Percentiles rank a stretch among this genome's conserved stretches.
Evolutionary conservation across 2,113 vertebrate species (phyloP).

Genomic region (Oncorhynchus mykiss): DNA sequence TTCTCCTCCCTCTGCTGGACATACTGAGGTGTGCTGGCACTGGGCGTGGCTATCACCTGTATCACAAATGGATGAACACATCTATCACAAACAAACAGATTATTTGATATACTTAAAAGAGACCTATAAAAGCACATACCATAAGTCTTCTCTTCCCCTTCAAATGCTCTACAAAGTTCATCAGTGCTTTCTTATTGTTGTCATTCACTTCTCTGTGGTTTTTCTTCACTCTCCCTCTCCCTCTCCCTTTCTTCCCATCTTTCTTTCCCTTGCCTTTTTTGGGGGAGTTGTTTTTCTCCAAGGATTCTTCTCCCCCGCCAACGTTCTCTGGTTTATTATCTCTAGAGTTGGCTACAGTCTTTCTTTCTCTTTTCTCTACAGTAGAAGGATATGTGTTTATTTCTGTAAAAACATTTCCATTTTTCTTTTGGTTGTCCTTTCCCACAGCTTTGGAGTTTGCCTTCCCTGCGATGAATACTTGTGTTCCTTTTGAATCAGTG

Average conservation of each 20-base stretch:
- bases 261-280: conserved; percentile 75
- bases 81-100: neutral
- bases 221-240: conserved; percentile 70
- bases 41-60: conserved; percentile 74
- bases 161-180: conserved; percentile 64
- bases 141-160: conserved; percentile 69
- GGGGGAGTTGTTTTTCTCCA: conserved; percentile 46
- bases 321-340: conserved; percentile 20
- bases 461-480: neutral
- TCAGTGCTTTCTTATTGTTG: conserved; percentile 61
- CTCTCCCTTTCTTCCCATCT: conserved; percentile 62
- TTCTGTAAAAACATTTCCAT: neutral
- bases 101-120: neutral
- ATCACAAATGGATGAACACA: conserved; percentile 9
- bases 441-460: neutral
- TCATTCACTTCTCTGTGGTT: conserved; percentile 59
- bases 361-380: conserved; percentile 8
- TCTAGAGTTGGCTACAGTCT: neutral
- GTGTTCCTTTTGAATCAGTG: neutral
- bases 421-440: conserved; percentile 1
- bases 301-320: conserved; percentile 20
- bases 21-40: conserved; percentile 60
- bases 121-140: conserved; percentile 56
- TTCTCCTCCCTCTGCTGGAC: conserved; percentile 70
- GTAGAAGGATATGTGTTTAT: too few relatives aligned